A percentile compares a stretch with the other conserved stretches of the same genome.
phyloP scores from a whole-genome alignment of 2,113 vertebrate genomes.

The Forbesichthys agassizii region DNA sequence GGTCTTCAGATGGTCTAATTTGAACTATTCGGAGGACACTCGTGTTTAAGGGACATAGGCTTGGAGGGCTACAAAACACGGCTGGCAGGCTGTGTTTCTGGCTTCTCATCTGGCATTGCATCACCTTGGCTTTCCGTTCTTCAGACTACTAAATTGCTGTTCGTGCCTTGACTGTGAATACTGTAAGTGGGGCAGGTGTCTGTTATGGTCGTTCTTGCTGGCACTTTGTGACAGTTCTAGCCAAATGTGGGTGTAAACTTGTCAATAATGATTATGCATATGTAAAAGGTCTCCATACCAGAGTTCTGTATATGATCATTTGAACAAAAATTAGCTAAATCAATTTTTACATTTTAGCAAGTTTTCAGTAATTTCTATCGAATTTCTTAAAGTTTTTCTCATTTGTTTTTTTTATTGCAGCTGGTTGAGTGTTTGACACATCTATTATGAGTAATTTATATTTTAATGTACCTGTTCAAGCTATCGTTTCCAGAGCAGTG shows the following conservation, averaged over 20 bases:
- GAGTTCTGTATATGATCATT: neutral
- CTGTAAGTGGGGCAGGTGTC: neutral
- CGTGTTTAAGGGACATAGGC: constrained; percentile 14
- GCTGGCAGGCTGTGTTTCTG: constrained; percentile 36
- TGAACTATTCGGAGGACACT: constrained; percentile 42
- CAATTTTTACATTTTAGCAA: no score
- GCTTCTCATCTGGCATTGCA: constrained; percentile 28
- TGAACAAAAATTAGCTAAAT: no score
- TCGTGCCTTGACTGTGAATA: constrained; percentile 35
- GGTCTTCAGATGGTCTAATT: constrained; percentile 33
- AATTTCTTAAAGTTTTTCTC: no score
- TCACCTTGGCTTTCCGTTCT: constrained; percentile 46
- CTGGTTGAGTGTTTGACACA: no score
- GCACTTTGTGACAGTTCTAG: neutral
- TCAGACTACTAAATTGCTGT: constrained; percentile 43
- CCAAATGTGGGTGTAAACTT: neutral
- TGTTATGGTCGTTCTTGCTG: no score
- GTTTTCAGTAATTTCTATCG: no score
- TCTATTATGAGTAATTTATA: no score
- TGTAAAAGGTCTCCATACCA: neutral
- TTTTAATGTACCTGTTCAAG: constrained; percentile 5
- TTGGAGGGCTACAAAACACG: constrained; percentile 22
- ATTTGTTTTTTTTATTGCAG: no score
- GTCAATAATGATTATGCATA: neutral
- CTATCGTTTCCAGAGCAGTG: constrained; percentile 44